phyloP scores from a whole-genome alignment of 2,113 vertebrate genomes.

The Syrrhaptes paradoxus region DNA sequence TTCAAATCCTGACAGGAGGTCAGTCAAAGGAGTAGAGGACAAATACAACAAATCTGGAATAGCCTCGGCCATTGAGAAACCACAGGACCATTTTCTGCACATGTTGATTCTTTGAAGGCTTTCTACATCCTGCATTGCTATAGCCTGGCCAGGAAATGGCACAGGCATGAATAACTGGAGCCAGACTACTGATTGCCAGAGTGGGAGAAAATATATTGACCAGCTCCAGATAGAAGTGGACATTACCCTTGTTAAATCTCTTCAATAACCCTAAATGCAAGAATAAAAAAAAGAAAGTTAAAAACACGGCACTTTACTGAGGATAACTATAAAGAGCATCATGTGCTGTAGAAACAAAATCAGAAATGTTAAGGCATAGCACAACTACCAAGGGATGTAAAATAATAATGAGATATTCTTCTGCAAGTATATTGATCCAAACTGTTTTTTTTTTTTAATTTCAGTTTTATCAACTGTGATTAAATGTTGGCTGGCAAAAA shows the following conservation, averaged over 20 bases:
- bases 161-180: background rate
- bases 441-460: background rate
- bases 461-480: background rate
- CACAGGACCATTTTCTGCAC: background rate
- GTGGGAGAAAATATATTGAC: background rate
- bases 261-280: background rate
- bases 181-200: background rate
- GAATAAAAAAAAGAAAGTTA: background rate
- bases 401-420: background rate
- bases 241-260: background rate
- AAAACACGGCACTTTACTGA: background rate
- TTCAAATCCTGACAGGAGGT: background rate
- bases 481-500: background rate
- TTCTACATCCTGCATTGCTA: background rate
- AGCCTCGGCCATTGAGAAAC: slow-evolving; percentile 3
- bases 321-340: background rate
- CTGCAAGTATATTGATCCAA: background rate
- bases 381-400: background rate
- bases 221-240: background rate
- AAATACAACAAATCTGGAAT: background rate
- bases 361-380: background rate
- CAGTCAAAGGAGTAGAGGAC: background rate
- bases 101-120: background rate
- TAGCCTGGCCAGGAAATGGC: background rate
- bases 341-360: background rate